phyloP scores from a whole-genome alignment of 2,888 invertebrate species.

The Morpho helenor region DNA sequence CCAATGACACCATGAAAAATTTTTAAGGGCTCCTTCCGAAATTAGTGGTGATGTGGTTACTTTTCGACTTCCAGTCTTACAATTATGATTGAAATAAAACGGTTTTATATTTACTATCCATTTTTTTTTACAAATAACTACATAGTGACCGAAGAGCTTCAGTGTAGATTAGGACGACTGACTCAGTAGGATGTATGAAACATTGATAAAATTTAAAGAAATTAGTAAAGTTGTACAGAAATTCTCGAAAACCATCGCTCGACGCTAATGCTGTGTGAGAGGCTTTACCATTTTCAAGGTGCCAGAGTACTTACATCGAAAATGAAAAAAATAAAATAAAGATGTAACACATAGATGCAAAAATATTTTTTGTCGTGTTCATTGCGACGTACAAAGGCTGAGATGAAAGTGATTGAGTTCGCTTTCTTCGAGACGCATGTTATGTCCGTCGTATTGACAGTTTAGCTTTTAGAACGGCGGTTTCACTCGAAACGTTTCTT shows the following conservation, averaged over 20 bases:
- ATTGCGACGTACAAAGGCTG: slow-evolving; percentile 50
- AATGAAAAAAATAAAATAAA: slow-evolving; percentile 47
- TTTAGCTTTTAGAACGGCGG: slow-evolving; percentile 30
- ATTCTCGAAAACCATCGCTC: slow-evolving; percentile 9
- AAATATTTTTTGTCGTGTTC: slow-evolving; percentile 64
- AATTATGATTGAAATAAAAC: neutral
- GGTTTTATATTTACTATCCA: neutral
- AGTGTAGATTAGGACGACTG: too few relatives aligned
- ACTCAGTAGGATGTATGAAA: slow-evolving; percentile 8
- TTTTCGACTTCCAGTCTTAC: too few relatives aligned
- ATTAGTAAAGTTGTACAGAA: neutral
- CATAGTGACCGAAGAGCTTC: too few relatives aligned
- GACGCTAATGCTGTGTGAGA: slow-evolving; percentile 33
- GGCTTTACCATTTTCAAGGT: slow-evolving; percentile 38
- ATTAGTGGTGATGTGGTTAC: too few relatives aligned
- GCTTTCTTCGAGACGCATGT: slow-evolving; percentile 44
- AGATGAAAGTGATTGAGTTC: slow-evolving; percentile 74
- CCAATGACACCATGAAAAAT: too few relatives aligned
- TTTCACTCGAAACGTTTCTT: slow-evolving; percentile 29
- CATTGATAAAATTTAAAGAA: slow-evolving; percentile 6
- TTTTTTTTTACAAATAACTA: too few relatives aligned
- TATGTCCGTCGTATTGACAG: slow-evolving; percentile 44
- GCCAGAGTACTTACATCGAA: slow-evolving; percentile 40
- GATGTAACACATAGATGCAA: slow-evolving; percentile 74
- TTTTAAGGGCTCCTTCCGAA: too few relatives aligned